These are phyloP conservation scores for Athripsodes cinereus DNA, from an alignment of 2,888 invertebrate genomes.

Conservation along the genomic window DNA sequence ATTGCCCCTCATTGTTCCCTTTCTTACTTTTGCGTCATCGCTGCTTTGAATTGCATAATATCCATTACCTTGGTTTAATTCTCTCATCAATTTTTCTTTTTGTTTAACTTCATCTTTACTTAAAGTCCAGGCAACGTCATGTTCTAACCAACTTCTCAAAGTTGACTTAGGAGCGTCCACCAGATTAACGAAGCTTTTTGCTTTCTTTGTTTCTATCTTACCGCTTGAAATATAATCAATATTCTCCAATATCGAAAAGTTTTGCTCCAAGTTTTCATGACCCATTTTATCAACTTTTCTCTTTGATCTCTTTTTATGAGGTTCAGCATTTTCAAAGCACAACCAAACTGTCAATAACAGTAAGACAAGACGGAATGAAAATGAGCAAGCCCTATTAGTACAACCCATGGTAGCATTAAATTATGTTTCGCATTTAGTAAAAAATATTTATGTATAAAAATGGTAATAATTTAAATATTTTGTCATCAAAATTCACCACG, in stretches of 20 bases:
- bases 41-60: too few relatives aligned
- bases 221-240: too few relatives aligned
- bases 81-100: too few relatives aligned
- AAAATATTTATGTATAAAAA: not conserved
- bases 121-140: constrained; percentile 2
- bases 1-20: not conserved
- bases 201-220: too few relatives aligned
- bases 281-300: not conserved
- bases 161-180: not conserved
- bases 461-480: not conserved
- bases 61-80: not conserved
- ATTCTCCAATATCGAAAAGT: too few relatives aligned
- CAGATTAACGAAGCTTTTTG: too few relatives aligned
- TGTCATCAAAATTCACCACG: not conserved
- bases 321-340: constrained; percentile 17
- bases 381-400: not conserved
- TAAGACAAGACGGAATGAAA: constrained; percentile 12
- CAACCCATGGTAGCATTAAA: constrained; percentile 4
- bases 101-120: not conserved
- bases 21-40: too few relatives aligned
- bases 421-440: not conserved
- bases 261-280: too few relatives aligned
- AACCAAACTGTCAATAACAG: constrained; percentile 9
- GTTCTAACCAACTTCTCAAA: constrained; percentile 6
- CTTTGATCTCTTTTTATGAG: not conserved